Evolutionary conservation across 1,140 invertebrate genomes (phyloP).

Genomic region (Apis laboriosa): DNA sequence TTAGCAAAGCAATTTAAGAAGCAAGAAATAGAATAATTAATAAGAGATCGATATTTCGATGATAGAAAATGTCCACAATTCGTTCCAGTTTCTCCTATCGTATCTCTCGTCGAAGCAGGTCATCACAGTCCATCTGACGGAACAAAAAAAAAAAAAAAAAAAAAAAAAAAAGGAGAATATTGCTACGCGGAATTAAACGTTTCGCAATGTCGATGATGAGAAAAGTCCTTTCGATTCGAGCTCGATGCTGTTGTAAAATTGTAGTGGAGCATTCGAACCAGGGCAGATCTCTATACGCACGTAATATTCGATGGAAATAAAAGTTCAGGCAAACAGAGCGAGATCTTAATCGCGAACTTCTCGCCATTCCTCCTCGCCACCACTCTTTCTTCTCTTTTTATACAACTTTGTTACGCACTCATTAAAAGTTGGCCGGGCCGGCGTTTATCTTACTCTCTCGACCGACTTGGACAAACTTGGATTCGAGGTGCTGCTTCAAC

Average conservation of each 20-base stretch:
- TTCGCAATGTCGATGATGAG: neutral
- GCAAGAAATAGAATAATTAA: too few species aligned
- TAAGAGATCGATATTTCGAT: too few species aligned
- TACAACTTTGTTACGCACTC: constrained; percentile 37
- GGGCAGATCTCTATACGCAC: neutral
- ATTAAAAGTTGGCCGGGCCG: constrained; percentile 34
- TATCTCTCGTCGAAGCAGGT: neutral
- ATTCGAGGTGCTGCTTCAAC: constrained; percentile 4
- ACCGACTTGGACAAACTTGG: constrained; percentile 8
- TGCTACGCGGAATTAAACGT: neutral
- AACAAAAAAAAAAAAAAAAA: too few species aligned
- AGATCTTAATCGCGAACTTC: constrained; percentile 35
- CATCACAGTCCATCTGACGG: too few species aligned
- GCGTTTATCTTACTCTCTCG: constrained; percentile 34
- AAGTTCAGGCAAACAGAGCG: constrained; percentile 30
- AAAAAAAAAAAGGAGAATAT: neutral
- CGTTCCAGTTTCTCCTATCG: neutral
- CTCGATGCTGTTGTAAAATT: neutral
- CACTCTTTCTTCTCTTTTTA: constrained; percentile 21
- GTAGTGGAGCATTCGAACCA: neutral
- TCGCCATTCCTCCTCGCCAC: neutral
- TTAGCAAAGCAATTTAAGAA: too few species aligned
- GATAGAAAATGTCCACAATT: neutral
- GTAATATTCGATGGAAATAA: neutral
- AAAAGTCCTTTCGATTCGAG: neutral